Percentiles rank a stretch among this genome's conserved stretches.
Conservation (phyloP, 1,140 invertebrate genomes). For the Zaprionus africanus region DNA sequence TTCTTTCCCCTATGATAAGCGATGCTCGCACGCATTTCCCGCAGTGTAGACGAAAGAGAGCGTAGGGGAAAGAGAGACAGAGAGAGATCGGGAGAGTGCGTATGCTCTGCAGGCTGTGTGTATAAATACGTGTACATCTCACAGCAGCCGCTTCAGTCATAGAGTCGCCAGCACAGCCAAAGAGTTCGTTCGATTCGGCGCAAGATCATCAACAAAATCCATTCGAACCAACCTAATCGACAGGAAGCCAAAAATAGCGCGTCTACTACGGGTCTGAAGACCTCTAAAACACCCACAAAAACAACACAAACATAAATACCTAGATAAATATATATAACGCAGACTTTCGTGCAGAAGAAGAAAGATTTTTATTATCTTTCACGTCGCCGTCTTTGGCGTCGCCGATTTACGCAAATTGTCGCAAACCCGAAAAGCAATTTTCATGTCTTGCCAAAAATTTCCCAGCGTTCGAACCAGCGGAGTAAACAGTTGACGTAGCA, state of each 20-base stretch:
- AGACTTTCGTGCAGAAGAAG: background rate
- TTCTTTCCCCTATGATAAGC: background rate
- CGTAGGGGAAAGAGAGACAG: background rate
- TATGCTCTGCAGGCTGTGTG: conserved; percentile 42
- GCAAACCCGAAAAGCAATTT: conserved; percentile 50
- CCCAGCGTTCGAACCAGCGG: conserved; percentile 45
- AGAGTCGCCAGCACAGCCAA: conserved; percentile 31
- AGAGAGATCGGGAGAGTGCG: conserved; percentile 28
- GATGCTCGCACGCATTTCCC: conserved; percentile 5
- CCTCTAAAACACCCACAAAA: conserved; percentile 4
- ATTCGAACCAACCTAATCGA: background rate
- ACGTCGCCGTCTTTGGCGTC: conserved; percentile 22
- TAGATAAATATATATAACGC: conserved; percentile 4
- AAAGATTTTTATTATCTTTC: conserved; percentile 10
- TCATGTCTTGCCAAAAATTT: conserved; percentile 78
- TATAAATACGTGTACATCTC: conserved; percentile 41
- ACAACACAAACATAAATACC: background rate
- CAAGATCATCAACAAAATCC: conserved; percentile 6
- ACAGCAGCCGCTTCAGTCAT: conserved; percentile 52
- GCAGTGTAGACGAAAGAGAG: conserved; percentile 8
- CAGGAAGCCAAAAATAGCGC: conserved; percentile 56
- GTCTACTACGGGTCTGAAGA: conserved; percentile 26
- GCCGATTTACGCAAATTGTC: conserved; percentile 59
- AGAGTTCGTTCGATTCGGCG: conserved; percentile 36
- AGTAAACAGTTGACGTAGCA: conserved; percentile 61